phyloP scores from a whole-genome alignment of 2,888 invertebrate genomes.

The Muschampia plurimacula region DNA sequence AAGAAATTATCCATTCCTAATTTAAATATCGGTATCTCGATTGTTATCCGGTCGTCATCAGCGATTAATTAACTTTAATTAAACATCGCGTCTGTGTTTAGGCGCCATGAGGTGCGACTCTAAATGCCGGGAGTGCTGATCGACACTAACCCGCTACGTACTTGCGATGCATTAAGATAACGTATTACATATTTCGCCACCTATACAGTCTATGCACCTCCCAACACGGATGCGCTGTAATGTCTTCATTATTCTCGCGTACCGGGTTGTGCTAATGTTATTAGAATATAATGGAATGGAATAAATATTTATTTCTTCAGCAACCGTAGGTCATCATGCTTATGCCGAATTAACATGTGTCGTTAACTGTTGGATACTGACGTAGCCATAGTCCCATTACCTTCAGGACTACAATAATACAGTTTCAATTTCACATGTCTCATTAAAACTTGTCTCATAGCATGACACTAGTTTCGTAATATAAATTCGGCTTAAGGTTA shows the following conservation, averaged over 20 bases:
- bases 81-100: constrained; percentile 39
- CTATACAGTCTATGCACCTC: constrained; percentile 40
- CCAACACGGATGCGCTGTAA: constrained; percentile 48
- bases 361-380: no score
- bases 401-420: no score
- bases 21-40: constrained; percentile 37
- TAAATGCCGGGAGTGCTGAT: constrained; percentile 46
- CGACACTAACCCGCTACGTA: constrained; percentile 59
- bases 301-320: no score
- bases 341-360: no score
- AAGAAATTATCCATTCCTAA: constrained; percentile 37
- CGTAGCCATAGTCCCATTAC: no score
- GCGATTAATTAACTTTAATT: constrained; percentile 45
- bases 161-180: constrained; percentile 72
- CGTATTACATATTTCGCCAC: constrained; percentile 71
- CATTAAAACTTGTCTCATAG: not conserved
- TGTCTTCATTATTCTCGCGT: constrained; percentile 66
- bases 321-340: no score
- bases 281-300: not conserved
- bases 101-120: constrained; percentile 38
- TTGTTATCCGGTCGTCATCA: constrained; percentile 43
- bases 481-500: not conserved
- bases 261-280: not conserved
- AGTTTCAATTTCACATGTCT: not conserved
- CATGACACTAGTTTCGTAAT: not conserved